These are phyloP conservation scores for Diprion similis DNA, from an alignment of 1,140 invertebrate genomes.

Conservation along the genomic window DNA sequence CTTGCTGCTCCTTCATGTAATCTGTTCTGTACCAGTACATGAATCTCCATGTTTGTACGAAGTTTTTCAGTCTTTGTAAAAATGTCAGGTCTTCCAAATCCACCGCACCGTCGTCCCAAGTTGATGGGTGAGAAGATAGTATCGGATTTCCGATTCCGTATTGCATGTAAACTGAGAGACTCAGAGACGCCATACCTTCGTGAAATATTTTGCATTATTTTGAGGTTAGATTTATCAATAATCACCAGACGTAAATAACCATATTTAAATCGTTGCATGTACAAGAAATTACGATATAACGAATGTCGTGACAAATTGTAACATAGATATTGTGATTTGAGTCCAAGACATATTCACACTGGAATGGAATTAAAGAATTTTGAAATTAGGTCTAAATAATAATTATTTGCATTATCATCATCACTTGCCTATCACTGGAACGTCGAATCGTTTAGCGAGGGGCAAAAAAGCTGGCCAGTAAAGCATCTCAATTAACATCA, in stretches of 20 bases:
- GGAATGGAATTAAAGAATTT: too few species aligned
- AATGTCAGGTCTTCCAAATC: conserved; percentile 22
- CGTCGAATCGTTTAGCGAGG: conserved; percentile 35
- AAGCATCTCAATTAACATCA: conserved; percentile 33
- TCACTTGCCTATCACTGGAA: conserved; percentile 38
- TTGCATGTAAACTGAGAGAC: neutral
- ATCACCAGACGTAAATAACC: too few species aligned
- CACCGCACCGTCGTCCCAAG: conserved; percentile 29
- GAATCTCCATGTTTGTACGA: conserved; percentile 16
- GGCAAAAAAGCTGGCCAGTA: conserved; percentile 9
- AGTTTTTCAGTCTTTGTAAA: conserved; percentile 29
- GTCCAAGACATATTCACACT: too few species aligned
- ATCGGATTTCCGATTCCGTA: conserved; percentile 26
- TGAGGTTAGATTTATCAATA: too few species aligned
- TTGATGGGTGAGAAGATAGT: conserved; percentile 35
- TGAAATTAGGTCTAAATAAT: too few species aligned
- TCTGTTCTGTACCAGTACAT: neutral
- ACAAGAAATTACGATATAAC: too few species aligned
- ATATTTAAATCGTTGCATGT: too few species aligned
- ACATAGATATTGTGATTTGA: too few species aligned
- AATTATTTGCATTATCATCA: too few species aligned
- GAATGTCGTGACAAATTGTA: too few species aligned
- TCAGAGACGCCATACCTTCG: conserved; percentile 28
- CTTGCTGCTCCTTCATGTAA: conserved; percentile 44
- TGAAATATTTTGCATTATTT: too few species aligned